Evolutionary conservation across 2,888 invertebrate genomes (phyloP).

Genomic region (Cinara cedri): DNA sequence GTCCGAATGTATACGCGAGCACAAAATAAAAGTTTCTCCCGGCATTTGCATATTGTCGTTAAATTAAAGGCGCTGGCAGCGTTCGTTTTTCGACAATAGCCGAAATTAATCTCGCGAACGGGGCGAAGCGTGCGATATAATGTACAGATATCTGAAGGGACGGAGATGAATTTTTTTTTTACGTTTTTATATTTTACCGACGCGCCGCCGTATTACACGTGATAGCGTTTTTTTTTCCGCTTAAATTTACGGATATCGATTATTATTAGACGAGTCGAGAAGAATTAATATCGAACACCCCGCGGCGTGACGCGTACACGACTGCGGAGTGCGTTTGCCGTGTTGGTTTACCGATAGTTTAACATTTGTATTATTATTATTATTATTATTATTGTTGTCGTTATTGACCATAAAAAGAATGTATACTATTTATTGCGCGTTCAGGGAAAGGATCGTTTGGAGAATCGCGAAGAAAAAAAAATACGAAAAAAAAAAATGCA

Average conservation of each 20-base stretch:
- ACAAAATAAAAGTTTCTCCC: constrained; percentile 25
- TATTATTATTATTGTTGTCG: neutral
- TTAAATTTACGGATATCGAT: too few species aligned
- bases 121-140: neutral
- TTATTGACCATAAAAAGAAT: neutral
- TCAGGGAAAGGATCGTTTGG: neutral
- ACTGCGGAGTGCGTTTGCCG: neutral
- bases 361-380: neutral
- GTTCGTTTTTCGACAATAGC: constrained; percentile 13
- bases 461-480: neutral
- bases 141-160: constrained; percentile 5
- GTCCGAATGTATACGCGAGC: neutral
- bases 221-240: constrained; percentile 19
- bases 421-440: neutral
- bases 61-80: constrained; percentile 10
- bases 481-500: neutral
- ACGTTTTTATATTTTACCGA: neutral
- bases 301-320: too few species aligned
- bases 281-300: too few species aligned
- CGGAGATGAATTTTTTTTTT: neutral
- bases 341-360: neutral
- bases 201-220: neutral
- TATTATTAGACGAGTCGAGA: too few species aligned
- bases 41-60: constrained; percentile 31
- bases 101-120: constrained; percentile 36